Base-by-base conservation (phyloP, 2,888 invertebrate genomes). In the Platycheirus rosarum region DNA sequence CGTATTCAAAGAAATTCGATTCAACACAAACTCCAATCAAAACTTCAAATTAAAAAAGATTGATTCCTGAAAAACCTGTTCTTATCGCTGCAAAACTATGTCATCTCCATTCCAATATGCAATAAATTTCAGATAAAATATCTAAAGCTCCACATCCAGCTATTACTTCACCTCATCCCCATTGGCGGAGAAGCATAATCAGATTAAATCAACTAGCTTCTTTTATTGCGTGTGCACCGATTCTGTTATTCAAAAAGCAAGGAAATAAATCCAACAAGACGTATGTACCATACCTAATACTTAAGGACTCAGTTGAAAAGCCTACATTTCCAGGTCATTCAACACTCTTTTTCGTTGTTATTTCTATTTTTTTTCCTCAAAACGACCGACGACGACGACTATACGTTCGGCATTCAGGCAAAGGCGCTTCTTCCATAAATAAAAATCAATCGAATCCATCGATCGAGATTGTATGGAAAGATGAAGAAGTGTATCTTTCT, bases 371-470 rank as follows among this genome's bases (percentile, higher is more conserved):
- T 44, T 20, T 32, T 18, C 16, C 29, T 16, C 18, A 37, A 37
- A 9, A 16, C 42, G 8, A 2, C 11, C 9, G 4, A 4, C 0
- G 9, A 18, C 18, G n/a, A 13, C 23, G 23, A 65, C 62, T 66
- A 46, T 53, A 73, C 65, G 70, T 80, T 80, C 60, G 51, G 53
- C 51, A 74, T 79, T 69, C 78, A 65, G 51, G 51, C 65, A 76
- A 71, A 80, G 80, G 80, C 80, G 76, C 80, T 80, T 80, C 80
- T 76, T 71, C 76, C 76, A 76, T 76, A 80, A 76, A 80, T 73
- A 68, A 63, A 75, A 63, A 63, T 44, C 53, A 71, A 80, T 80
- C 80, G 51, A 79, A 65, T 49, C 29, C 29, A 44, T 60, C 44
- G 44, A 60, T 60, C 29, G 42, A 60, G 57, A 63, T 73, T 66